Percentiles rank a stretch among this genome's conserved stretches.
Evolutionary conservation across 2,113 vertebrate genomes (phyloP).

Genomic region (Pleuronectes platessa): DNA sequence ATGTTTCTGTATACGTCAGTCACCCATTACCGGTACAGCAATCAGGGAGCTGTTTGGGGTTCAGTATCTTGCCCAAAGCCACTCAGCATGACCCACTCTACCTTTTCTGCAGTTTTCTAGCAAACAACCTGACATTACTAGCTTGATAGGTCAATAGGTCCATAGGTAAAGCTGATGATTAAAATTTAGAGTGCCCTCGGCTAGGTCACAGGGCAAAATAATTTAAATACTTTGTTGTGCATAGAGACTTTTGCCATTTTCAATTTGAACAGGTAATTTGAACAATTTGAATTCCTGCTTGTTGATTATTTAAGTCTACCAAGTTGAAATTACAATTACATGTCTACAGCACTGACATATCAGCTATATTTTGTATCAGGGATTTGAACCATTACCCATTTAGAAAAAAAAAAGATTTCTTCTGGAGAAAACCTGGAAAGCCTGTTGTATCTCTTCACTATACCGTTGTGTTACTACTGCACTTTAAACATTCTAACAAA

Average conservation of each 20-base stretch:
- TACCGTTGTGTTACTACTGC: not conserved
- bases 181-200: no score
- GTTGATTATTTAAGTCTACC: not conserved
- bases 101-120: no score
- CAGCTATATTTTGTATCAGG: no score
- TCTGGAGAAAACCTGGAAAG: not conserved
- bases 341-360: not conserved
- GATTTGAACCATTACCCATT: no score
- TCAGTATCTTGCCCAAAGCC: no score
- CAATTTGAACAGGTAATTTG: not conserved
- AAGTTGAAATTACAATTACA: not conserved
- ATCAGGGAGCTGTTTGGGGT: no score
- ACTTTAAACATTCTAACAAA: not conserved
- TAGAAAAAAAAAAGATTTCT: no score
- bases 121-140: not conserved
- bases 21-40: not conserved
- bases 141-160: not conserved
- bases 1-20: not conserved
- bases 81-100: no score
- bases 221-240: no score
- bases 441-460: not conserved
- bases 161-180: no score
- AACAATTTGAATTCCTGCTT: not conserved
- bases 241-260: no score
- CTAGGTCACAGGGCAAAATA: no score